Evolutionary conservation across 2,888 invertebrate genomes (phyloP).

Genomic region (Hypomecis atomaria): DNA sequence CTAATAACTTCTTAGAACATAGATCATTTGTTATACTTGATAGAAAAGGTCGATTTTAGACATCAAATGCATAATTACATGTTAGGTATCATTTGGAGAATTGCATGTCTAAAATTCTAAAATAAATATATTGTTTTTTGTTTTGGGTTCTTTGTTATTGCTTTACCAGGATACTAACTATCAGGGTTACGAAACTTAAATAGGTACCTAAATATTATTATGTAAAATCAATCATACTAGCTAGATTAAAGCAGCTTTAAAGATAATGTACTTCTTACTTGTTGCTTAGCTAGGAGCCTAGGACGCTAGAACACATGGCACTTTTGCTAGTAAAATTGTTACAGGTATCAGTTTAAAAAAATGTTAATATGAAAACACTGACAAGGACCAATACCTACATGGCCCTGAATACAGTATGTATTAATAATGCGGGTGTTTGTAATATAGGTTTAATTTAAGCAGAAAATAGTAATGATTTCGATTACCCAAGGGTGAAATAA

Average conservation of each 20-base stretch:
- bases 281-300: neutral
- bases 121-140: conserved; percentile 12
- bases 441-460: too few relatives aligned
- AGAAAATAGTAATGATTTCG: too few relatives aligned
- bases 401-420: too few relatives aligned
- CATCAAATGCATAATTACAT: conserved; percentile 21
- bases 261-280: too few relatives aligned
- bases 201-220: too few relatives aligned
- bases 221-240: neutral
- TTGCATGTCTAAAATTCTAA: conserved; percentile 31
- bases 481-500: too few relatives aligned
- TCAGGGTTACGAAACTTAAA: too few relatives aligned
- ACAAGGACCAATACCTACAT: too few relatives aligned
- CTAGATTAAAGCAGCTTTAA: neutral
- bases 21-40: conserved; percentile 31
- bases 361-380: too few relatives aligned
- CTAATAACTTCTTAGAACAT: conserved; percentile 30
- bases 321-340: neutral
- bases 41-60: conserved; percentile 36
- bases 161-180: neutral
- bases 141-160: conserved; percentile 9
- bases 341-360: too few relatives aligned
- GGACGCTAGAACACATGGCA: neutral
- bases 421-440: too few relatives aligned
- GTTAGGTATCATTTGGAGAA: conserved; percentile 18